These are phyloP conservation scores for Crotalus tigris DNA, from an alignment of 2,113 vertebrate species.

Conservation along the genomic window DNA sequence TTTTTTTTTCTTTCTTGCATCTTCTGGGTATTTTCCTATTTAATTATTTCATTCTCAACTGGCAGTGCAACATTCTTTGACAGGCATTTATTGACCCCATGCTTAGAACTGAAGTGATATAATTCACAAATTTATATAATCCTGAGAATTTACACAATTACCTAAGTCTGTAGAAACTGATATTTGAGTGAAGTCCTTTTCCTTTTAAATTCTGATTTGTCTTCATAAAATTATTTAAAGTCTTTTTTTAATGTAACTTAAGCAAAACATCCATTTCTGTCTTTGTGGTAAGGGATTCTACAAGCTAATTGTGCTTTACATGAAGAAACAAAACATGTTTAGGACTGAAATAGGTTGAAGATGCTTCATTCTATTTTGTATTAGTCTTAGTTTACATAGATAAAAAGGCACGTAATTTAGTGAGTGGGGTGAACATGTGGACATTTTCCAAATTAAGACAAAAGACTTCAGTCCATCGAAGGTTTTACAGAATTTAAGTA, in stretches of 20 bases:
- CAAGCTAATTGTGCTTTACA: not conserved
- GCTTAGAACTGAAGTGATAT: not conserved
- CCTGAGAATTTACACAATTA: not conserved
- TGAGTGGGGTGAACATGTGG: not conserved
- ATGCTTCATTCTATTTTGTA: not conserved
- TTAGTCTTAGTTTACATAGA: not conserved
- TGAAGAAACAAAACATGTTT: not conserved
- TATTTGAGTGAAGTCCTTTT: not conserved
- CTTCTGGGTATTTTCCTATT: not conserved
- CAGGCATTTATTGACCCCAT: not conserved
- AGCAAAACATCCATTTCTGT: not conserved
- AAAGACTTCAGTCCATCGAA: not conserved
- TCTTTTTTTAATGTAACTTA: not conserved
- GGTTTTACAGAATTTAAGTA: not conserved
- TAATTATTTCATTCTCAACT: not conserved
- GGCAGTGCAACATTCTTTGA: not conserved
- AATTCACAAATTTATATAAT: not conserved
- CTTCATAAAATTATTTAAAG: not conserved
- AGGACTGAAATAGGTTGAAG: not conserved
- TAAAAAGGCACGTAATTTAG: not conserved
- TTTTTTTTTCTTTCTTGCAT: not conserved
- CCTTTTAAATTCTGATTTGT: not conserved
- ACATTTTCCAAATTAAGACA: not conserved
- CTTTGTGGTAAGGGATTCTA: not conserved
- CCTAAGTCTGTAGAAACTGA: not conserved